These are phyloP conservation scores for Pararge aegeria DNA, from an alignment of 1,140 invertebrate species.

Conservation along the genomic window DNA sequence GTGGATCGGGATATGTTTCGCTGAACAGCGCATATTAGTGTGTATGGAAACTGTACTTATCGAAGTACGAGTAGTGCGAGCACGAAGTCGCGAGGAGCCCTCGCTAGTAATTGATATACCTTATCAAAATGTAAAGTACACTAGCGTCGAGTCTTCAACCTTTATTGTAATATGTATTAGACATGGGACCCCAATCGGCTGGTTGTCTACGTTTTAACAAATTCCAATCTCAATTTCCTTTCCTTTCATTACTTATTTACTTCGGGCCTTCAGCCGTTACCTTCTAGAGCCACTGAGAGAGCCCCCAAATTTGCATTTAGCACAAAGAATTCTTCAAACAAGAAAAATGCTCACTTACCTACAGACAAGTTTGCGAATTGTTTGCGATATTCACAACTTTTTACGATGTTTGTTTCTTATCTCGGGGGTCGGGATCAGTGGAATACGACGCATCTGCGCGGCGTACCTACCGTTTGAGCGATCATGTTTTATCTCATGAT, in stretches of 20 bases:
- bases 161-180: conserved; percentile 24
- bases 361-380: conserved; percentile 57
- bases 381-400: conserved; percentile 55
- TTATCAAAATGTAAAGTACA: too few relatives aligned
- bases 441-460: conserved; percentile 59
- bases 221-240: conserved; percentile 35
- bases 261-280: conserved; percentile 28
- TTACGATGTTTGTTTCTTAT: conserved; percentile 62
- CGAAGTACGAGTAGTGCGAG: too few relatives aligned
- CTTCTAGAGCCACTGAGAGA: conserved; percentile 29
- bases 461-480: conserved; percentile 49
- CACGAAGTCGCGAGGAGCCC: too few relatives aligned
- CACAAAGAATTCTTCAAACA: conserved; percentile 44
- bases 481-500: conserved; percentile 56
- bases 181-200: conserved; percentile 11
- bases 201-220: conserved; percentile 19
- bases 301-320: conserved; percentile 38
- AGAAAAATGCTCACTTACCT: conserved; percentile 51
- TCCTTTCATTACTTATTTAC: conserved; percentile 56
- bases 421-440: conserved; percentile 52
- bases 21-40: too few relatives aligned
- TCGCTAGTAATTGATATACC: too few relatives aligned
- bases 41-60: too few relatives aligned
- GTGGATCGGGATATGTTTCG: too few relatives aligned
- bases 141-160: not conserved